A percentile compares a stretch with the other conserved stretches of the same genome.
These are phyloP conservation scores for Oscheius sp. DNA, from an alignment of 1,140 invertebrate species.

Conservation along the genomic window DNA sequence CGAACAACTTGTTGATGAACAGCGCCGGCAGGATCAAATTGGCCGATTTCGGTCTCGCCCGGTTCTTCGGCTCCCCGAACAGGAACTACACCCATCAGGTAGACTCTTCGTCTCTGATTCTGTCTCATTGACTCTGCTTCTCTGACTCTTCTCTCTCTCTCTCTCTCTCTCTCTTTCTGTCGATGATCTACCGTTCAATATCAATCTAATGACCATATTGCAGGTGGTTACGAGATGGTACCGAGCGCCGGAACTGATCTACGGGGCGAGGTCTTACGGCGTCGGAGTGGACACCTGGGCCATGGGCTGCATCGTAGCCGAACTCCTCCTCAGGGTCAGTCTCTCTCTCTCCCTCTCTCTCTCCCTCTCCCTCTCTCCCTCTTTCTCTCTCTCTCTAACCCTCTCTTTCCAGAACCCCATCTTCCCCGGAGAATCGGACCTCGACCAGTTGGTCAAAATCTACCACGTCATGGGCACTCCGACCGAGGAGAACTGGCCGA, in stretches of 20 bases:
- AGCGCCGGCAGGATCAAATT: constrained; percentile 82
- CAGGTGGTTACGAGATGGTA: constrained; percentile 78
- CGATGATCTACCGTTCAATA: no score
- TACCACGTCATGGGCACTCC: constrained; percentile 89
- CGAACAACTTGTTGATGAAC: constrained; percentile 95
- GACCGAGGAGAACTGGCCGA: constrained; percentile 87
- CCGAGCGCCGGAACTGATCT: constrained; percentile 83
- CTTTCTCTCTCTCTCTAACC: neutral
- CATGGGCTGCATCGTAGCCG: constrained; percentile 92
- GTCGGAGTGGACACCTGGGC: constrained; percentile 98
- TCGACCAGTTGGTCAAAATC: constrained; percentile 91
- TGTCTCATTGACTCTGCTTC: neutral
- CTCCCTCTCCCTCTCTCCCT: neutral
- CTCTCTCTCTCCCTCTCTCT: neutral
- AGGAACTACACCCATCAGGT: constrained; percentile 90
- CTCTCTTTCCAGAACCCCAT: constrained; percentile 72
- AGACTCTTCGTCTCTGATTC: neutral
- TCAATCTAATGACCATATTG: neutral
- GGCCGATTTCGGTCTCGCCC: constrained; percentile 96
- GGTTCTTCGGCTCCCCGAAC: constrained; percentile 91
- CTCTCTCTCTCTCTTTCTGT: no score
- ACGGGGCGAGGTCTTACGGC: constrained; percentile 89
- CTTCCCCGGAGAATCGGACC: constrained; percentile 89
- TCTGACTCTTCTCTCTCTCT: neutral
- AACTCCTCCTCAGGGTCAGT: constrained; percentile 76